phyloP scores from a whole-genome alignment of 2,888 invertebrate species.

The Sarcophaga rosellei region DNA sequence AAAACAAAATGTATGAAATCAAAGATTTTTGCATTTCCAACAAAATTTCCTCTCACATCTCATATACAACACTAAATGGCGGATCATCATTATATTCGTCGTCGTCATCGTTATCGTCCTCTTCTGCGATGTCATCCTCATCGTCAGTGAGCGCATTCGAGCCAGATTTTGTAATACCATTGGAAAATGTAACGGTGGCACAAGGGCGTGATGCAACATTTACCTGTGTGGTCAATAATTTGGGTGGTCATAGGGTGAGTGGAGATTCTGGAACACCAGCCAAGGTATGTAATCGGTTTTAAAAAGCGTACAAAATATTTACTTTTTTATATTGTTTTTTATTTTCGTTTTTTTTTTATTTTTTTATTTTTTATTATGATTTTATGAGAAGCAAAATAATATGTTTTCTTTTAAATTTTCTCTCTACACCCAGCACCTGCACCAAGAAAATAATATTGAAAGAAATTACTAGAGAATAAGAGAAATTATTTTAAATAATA shows the following conservation, averaged over 20 bases:
- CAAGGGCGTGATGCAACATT: constrained; percentile 90
- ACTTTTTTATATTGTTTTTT: constrained; percentile 20
- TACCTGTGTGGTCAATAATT: constrained; percentile 90
- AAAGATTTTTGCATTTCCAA: constrained; percentile 79
- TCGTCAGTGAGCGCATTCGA: constrained; percentile 85
- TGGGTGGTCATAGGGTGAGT: constrained; percentile 93
- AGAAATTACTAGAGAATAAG: constrained; percentile 10
- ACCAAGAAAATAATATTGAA: constrained; percentile 35
- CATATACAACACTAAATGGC: constrained; percentile 52
- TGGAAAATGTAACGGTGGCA: constrained; percentile 90
- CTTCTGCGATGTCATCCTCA: constrained; percentile 46
- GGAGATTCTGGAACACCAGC: constrained; percentile 89
- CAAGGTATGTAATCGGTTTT: constrained; percentile 90
- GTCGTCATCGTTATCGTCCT: neutral
- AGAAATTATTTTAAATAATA: constrained; percentile 13
- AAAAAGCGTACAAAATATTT: constrained; percentile 67
- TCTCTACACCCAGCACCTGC: constrained; percentile 40
- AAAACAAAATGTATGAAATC: constrained; percentile 66
- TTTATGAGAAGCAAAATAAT: neutral
- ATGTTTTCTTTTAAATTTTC: neutral
- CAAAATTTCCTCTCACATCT: constrained; percentile 73
- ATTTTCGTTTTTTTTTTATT: constrained; percentile 18
- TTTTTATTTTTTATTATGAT: neutral
- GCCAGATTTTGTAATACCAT: constrained; percentile 88
- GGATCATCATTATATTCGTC: constrained; percentile 59